Evolutionary conservation across 2,797 vertebrate genomes (phyloP), one percentile per base, ranked within the genome.

Genomic region (Loriculus beryllinus): DNA sequence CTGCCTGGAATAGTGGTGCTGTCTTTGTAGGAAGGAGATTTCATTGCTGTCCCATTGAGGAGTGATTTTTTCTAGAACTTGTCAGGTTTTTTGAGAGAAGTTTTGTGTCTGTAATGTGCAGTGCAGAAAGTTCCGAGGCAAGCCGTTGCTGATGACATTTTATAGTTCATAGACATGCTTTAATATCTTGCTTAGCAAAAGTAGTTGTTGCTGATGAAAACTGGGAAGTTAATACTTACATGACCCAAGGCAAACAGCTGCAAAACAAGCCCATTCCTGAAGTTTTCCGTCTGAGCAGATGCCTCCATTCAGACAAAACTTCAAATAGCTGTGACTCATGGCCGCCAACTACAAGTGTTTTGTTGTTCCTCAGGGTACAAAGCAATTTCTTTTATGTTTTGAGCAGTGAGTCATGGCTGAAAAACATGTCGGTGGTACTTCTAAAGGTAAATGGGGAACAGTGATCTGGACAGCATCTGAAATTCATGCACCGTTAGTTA

Each of bases 251-350:
- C 86, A 91, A 89, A 52, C 64, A 62, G 71, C n/a, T 91, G 65
- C 43, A 39, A 85, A 95, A 92, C 93, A 96, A 94, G 88, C 28
- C 84, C 6, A 2, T 88, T 96, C 93, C 67, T 95, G 95, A 96
- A 94, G 56, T 92, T 89, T 86, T 79, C 62, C 5, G 28, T 86
- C 75, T 67, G 40, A 87, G 49, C 51, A 78, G 54, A 51, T 92
- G 26, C 14, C 25, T 78, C 5, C 1, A 72, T 82, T 78, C 45
- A 85, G 90, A 71, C 57, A 52, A 43, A 77, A 54, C 68, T 71
- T 87, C 31, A 94, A 81, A 86, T 75, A 43, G 7, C 12, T 25
- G 3, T 87, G 86, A 74, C 26, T 95, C 20, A 43, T 18, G 57
- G 72, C 79, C 20, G n/a, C 49, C 62, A 81, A 35, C n/a, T 75